Evolutionary conservation across 1,140 invertebrate species (phyloP).

Genomic region (Tetramorium simillimum): DNA sequence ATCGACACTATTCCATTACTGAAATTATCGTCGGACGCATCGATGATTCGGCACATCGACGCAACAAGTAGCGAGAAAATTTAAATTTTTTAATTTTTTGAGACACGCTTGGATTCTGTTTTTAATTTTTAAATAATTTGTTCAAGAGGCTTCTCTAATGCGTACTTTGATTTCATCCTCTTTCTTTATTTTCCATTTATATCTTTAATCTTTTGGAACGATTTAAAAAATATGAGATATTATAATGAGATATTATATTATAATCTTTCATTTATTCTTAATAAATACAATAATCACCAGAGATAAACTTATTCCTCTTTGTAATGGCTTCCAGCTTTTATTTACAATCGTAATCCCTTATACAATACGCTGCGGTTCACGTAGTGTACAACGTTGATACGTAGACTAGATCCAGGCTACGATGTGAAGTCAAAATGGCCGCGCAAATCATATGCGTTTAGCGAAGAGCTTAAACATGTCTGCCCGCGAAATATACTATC

Average conservation of each 20-base stretch:
- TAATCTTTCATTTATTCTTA: constrained; percentile 78
- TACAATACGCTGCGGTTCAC: constrained; percentile 44
- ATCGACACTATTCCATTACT: no score
- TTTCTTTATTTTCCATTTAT: not conserved
- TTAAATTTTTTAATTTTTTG: not conserved
- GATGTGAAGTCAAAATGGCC: constrained; percentile 71
- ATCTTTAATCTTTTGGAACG: not conserved
- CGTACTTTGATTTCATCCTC: not conserved
- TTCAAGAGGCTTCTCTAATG: not conserved
- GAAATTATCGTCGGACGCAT: no score
- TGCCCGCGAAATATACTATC: not conserved
- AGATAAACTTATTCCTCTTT: constrained; percentile 73
- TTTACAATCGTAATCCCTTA: constrained; percentile 71
- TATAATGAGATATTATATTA: not conserved
- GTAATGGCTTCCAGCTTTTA: constrained; percentile 75
- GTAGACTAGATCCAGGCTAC: constrained; percentile 79
- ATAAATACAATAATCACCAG: constrained; percentile 82
- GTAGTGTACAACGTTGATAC: constrained; percentile 69
- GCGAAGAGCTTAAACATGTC: not conserved
- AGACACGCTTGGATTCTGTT: not conserved
- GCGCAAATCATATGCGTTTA: constrained; percentile 32
- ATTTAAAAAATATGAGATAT: not conserved
- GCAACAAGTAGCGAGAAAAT: no score
- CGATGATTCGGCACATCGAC: no score
- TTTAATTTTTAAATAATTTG: not conserved